Conservation (phyloP, 2,113 vertebrate genomes). For the Tetraodon nigroviridis region DNA sequence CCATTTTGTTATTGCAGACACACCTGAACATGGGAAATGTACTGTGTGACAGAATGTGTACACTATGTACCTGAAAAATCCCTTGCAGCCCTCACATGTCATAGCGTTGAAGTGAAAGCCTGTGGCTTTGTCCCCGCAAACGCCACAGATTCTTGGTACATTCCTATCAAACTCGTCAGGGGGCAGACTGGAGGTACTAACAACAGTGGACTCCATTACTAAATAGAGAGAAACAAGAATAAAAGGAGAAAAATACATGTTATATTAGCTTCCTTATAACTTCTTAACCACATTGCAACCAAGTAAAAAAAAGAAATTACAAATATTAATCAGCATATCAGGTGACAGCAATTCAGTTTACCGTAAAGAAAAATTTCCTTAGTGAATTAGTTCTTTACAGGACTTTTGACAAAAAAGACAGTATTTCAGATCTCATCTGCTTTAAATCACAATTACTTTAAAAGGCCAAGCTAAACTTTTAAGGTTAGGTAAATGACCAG, state of each 20-base stretch:
- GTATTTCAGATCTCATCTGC: neutral
- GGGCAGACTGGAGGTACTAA: conserved; percentile 79
- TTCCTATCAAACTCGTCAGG: conserved; percentile 82
- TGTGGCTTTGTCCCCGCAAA: conserved; percentile 92
- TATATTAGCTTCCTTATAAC: neutral
- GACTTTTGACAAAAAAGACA: neutral
- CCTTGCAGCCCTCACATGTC: conserved; percentile 98
- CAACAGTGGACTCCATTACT: conserved; percentile 80
- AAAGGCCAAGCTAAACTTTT: neutral
- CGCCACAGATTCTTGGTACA: conserved; percentile 87
- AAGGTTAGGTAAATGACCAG: no score
- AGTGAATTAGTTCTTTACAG: conserved; percentile 5
- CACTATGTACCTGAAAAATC: conserved; percentile 87
- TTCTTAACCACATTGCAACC: conserved; percentile 8
- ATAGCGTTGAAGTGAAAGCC: conserved; percentile 98
- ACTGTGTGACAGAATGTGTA: neutral
- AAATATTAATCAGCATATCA: neutral
- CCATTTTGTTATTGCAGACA: neutral
- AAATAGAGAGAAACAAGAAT: neutral
- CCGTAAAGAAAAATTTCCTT: conserved; percentile 1
- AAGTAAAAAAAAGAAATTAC: neutral
- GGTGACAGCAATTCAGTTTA: conserved; percentile 7
- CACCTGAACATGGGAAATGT: neutral
- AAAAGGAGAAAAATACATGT: conserved; percentile 6
- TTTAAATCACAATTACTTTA: neutral